Percentiles rank a stretch among this genome's conserved stretches.
Conservation (phyloP, 2,113 vertebrate genomes). For the Tamias sibiricus region DNA sequence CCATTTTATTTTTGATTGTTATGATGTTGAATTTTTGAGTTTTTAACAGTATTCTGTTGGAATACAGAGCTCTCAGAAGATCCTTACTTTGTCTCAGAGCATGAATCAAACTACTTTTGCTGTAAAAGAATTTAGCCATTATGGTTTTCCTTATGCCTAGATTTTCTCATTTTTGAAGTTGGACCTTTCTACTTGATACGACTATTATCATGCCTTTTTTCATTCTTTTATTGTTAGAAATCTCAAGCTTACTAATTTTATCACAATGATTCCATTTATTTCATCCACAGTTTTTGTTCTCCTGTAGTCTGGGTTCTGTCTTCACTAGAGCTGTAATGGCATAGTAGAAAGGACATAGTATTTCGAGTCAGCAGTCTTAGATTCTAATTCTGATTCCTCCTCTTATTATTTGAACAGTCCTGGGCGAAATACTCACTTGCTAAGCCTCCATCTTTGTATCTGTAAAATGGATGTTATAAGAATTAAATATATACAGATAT, state of each 20-base stretch:
- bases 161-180: constrained; percentile 21
- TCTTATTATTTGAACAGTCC: neutral
- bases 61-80: neutral
- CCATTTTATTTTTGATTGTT: constrained; percentile 22
- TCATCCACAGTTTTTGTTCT: neutral
- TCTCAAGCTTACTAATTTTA: neutral
- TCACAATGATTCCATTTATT: neutral
- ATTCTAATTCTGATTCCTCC: constrained; percentile 31
- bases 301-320: neutral
- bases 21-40: neutral
- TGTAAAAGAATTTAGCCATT: neutral
- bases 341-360: neutral
- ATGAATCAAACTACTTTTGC: neutral
- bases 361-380: neutral
- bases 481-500: neutral
- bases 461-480: neutral
- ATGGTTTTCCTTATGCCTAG: neutral
- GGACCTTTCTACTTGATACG: neutral
- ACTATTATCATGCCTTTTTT: neutral
- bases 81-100: neutral
- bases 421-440: constrained; percentile 5
- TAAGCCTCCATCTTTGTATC: neutral
- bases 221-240: neutral
- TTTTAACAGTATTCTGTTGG: neutral
- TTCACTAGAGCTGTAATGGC: neutral